phyloP scores from a whole-genome alignment of 2,113 vertebrate genomes.

The Urocitellus parryii region DNA sequence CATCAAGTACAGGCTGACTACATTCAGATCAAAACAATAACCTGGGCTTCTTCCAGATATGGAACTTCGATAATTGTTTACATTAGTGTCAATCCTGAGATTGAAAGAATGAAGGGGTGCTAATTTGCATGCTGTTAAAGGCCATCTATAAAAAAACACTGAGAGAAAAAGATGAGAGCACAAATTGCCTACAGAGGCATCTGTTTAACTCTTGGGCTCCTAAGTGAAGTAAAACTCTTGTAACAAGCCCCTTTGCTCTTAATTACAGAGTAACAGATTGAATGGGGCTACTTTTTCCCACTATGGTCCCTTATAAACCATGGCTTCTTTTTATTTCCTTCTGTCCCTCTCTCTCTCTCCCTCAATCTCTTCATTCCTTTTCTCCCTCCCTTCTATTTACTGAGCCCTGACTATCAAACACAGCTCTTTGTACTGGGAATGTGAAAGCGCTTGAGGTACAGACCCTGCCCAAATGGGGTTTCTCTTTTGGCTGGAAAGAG shows the following conservation, averaged over 20 bases:
- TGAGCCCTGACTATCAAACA: neutral
- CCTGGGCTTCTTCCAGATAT: constrained; percentile 16
- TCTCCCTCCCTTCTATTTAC: neutral
- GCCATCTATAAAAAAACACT: constrained; percentile 54
- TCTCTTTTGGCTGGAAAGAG: neutral
- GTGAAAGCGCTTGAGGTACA: neutral
- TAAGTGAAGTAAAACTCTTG: constrained; percentile 1
- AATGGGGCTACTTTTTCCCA: neutral
- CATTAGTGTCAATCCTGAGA: constrained; percentile 30
- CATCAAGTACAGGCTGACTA: constrained; percentile 65
- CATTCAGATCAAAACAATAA: constrained; percentile 71
- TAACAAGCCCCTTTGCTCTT: constrained; percentile 18
- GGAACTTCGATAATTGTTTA: constrained; percentile 36
- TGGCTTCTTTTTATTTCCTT: too few relatives aligned
- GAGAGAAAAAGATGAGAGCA: constrained; percentile 42
- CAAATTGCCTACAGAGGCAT: neutral
- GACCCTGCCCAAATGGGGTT: neutral
- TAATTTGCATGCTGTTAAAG: constrained; percentile 67
- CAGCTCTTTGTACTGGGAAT: neutral
- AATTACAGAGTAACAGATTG: constrained; percentile 32
- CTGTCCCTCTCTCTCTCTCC: too few relatives aligned
- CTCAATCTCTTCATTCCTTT: neutral
- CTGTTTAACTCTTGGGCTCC: constrained; percentile 46
- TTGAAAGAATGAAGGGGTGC: neutral
- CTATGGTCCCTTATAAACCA: neutral